These are phyloP conservation scores for Mesembrinibis cayennensis DNA, from an alignment of 2,113 vertebrate genomes.

Conservation along the genomic window DNA sequence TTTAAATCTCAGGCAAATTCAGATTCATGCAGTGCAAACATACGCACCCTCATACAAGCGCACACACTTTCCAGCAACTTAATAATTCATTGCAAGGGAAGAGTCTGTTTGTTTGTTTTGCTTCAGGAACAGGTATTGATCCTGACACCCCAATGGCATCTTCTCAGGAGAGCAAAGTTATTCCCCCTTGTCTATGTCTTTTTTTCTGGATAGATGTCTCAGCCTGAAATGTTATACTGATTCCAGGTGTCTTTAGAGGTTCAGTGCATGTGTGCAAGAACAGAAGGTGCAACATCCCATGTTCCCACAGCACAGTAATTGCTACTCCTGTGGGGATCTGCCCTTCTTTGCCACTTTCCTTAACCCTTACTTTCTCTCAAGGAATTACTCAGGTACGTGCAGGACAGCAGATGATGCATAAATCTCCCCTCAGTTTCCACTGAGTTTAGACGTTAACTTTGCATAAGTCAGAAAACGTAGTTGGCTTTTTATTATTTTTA, in stretches of 20 bases:
- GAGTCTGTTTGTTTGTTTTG: not conserved
- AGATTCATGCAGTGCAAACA: not conserved
- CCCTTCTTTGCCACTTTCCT: not conserved
- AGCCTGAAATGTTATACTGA: not conserved
- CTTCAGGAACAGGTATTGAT: not conserved
- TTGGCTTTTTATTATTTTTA: not conserved
- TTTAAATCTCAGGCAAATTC: not conserved
- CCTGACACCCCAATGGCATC: not conserved
- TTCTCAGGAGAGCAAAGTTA: not conserved
- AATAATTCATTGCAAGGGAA: not conserved
- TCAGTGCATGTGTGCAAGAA: not conserved
- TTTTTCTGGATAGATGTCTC: not conserved
- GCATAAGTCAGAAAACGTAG: not conserved
- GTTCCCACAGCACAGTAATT: not conserved
- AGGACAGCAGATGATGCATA: not conserved
- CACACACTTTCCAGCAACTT: not conserved
- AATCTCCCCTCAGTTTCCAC: not conserved
- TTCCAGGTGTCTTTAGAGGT: not conserved
- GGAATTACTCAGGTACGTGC: not conserved
- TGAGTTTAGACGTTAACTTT: not conserved
- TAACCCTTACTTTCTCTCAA: not conserved
- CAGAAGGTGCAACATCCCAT: not conserved
- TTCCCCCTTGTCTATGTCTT: not conserved
- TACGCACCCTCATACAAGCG: fast-evolving
- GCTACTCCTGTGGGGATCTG: not conserved